Conservation (phyloP, 1,140 invertebrate species). For the Telenomus remus region DNA sequence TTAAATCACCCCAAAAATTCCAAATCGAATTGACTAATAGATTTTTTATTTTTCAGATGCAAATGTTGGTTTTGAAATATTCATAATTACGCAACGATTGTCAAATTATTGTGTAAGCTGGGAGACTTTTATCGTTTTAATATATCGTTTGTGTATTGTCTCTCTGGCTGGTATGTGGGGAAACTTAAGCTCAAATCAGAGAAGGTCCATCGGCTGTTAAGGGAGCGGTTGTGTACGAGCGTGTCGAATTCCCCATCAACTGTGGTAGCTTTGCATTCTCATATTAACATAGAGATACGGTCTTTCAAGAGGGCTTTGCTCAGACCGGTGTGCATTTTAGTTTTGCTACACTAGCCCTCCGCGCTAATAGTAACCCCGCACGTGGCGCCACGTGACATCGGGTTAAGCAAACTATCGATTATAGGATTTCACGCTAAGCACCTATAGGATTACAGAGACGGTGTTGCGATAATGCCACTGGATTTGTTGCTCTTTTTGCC, state of each 20-base stretch:
- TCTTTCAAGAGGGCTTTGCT: slow-evolving; percentile 58
- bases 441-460: slow-evolving; percentile 73
- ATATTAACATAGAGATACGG: slow-evolving; percentile 74
- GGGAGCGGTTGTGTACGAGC: slow-evolving; percentile 61
- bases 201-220: slow-evolving; percentile 42
- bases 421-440: slow-evolving; percentile 75
- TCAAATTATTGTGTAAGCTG: slow-evolving; percentile 30
- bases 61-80: no score
- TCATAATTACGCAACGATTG: no score
- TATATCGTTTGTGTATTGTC: slow-evolving; percentile 50
- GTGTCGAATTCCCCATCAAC: slow-evolving; percentile 71
- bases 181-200: slow-evolving; percentile 43
- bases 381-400: slow-evolving; percentile 73
- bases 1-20: no score
- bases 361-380: slow-evolving; percentile 69
- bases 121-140: slow-evolving; percentile 38
- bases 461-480: slow-evolving; percentile 72
- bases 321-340: slow-evolving; percentile 55
- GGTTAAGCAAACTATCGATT: slow-evolving; percentile 76
- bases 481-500: slow-evolving; percentile 74
- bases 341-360: slow-evolving; percentile 48
- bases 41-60: no score
- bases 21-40: no score
- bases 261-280: slow-evolving; percentile 64
- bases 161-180: slow-evolving; percentile 31